These are phyloP conservation scores for Teinopalpus imperialis DNA, from an alignment of 2,888 invertebrate species.

Conservation along the genomic window DNA sequence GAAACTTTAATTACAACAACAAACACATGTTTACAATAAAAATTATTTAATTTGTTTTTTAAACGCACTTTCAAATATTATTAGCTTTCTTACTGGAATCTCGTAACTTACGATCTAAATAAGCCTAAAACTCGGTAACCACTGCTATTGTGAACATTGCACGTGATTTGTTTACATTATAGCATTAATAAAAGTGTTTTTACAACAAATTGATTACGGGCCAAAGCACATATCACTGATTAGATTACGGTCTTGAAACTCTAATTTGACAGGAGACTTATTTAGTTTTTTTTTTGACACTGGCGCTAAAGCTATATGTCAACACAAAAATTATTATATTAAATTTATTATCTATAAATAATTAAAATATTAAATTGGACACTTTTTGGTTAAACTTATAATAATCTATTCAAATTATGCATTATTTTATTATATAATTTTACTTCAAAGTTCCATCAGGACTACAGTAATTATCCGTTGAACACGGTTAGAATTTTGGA, in stretches of 20 bases:
- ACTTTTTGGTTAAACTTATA: too few relatives aligned
- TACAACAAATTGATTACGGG: constrained; percentile 13
- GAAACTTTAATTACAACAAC: constrained; percentile 49
- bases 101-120: constrained; percentile 28
- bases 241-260: constrained; percentile 8
- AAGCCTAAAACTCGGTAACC: constrained; percentile 22
- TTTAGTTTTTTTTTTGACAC: background rate
- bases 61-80: constrained; percentile 18
- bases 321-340: too few relatives aligned
- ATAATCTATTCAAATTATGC: too few relatives aligned
- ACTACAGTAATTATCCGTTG: too few relatives aligned
- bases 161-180: constrained; percentile 39
- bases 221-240: too few relatives aligned
- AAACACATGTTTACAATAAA: constrained; percentile 38
- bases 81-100: constrained; percentile 41
- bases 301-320: background rate
- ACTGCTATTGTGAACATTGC: constrained; percentile 35
- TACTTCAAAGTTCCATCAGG: too few relatives aligned
- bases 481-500: too few relatives aligned
- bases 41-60: constrained; percentile 6
- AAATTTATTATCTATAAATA: too few relatives aligned
- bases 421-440: too few relatives aligned
- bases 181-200: constrained; percentile 30
- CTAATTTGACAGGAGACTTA: constrained; percentile 25
- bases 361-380: too few relatives aligned